A percentile compares a stretch with the other conserved stretches of the same genome.
Evolutionary conservation across 1,140 invertebrate species (phyloP).

Genomic region (Mylabris phalerata): DNA sequence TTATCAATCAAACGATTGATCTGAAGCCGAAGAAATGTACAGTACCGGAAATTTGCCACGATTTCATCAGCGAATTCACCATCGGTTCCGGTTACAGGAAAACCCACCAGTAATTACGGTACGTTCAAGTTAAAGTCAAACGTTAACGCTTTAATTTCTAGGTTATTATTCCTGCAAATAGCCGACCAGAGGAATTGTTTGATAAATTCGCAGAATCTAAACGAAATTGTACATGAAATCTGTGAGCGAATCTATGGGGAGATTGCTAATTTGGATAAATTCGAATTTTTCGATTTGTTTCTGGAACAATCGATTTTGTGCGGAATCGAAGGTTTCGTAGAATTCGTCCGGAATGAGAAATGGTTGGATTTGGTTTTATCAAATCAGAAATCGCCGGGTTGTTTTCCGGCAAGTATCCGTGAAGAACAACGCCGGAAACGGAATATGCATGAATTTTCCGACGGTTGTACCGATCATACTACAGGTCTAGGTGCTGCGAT

Average conservation of each 20-base stretch:
- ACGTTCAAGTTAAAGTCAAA: not conserved
- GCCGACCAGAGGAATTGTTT: constrained; percentile 22
- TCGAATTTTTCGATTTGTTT: constrained; percentile 30
- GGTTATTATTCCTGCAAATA: constrained; percentile 26
- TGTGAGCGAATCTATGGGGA: constrained; percentile 24
- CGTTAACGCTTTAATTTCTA: not conserved
- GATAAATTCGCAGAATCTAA: constrained; percentile 12
- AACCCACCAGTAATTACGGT: constrained; percentile 13
- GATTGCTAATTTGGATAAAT: constrained; percentile 11
- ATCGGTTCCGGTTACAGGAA: not conserved
- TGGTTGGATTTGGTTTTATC: constrained; percentile 27
- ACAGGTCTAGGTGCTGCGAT: constrained; percentile 17
- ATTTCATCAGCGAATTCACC: too few species aligned
- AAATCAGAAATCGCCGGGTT: constrained; percentile 27
- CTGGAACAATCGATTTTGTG: constrained; percentile 32
- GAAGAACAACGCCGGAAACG: constrained; percentile 12
- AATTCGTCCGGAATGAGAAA: constrained; percentile 21
- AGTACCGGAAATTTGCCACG: not conserved
- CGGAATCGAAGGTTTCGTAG: constrained; percentile 30
- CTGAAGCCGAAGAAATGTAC: not conserved
- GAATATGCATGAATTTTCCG: constrained; percentile 22
- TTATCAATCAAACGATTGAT: constrained; percentile 2
- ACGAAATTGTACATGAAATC: constrained; percentile 4
- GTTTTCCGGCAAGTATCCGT: constrained; percentile 18
- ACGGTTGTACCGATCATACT: constrained; percentile 30